phyloP scores from a whole-genome alignment of 2,797 vertebrate species.

The Merluccius polli region DNA sequence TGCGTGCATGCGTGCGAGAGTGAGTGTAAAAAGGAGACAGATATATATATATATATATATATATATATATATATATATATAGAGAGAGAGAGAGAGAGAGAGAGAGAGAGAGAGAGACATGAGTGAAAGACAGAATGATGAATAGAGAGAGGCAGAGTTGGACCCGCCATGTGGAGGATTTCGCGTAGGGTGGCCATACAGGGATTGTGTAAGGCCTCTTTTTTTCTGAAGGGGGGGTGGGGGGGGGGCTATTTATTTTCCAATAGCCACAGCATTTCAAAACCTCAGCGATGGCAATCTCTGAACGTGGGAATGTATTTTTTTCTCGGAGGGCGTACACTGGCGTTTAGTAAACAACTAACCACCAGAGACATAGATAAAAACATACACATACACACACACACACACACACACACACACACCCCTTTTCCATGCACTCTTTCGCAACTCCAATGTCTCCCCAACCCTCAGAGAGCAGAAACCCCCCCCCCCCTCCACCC shows the following conservation, averaged over 20 bases:
- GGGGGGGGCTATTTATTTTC: too few species aligned
- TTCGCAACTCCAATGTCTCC: too few species aligned
- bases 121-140: constrained; percentile 25
- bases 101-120: constrained; percentile 29
- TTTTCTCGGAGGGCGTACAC: constrained; percentile 27
- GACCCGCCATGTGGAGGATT: background rate
- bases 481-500: too few species aligned
- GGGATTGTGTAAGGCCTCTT: background rate
- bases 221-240: background rate
- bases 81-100: too few species aligned
- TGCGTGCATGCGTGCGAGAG: constrained; percentile 3
- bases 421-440: too few species aligned
- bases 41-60: too few species aligned
- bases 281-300: background rate
- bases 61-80: too few species aligned
- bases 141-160: background rate
- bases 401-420: constrained; percentile 1
- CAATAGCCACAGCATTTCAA: background rate
- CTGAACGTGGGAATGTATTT: constrained; percentile 14
- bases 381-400: background rate
- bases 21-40: constrained; percentile 5
- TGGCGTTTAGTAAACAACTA: constrained; percentile 32
- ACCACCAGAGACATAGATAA: background rate
- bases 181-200: too few species aligned
- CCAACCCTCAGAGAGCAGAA: too few species aligned